A percentile compares a stretch with the other conserved stretches of the same genome.
phyloP scores from a whole-genome alignment of 2,113 vertebrate species.

The Aviceda subcristata region DNA sequence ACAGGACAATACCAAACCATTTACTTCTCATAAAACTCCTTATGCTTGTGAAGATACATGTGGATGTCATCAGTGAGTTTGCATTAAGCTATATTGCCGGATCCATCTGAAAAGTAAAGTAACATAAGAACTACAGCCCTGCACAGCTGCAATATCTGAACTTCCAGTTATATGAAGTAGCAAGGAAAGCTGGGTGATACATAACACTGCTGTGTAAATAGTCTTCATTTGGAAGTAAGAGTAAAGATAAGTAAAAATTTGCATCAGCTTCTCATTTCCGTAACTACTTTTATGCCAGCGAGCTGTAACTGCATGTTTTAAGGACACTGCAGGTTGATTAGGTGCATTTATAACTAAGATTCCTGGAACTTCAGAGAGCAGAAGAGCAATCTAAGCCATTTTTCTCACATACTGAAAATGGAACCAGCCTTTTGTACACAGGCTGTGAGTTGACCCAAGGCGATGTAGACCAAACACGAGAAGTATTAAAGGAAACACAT shows the following conservation, averaged over 20 bases:
- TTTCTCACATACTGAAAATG: background rate
- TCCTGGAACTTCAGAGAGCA: background rate
- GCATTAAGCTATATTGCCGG: background rate
- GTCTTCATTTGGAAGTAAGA: background rate
- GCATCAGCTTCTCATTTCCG: background rate
- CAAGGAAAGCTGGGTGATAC: background rate
- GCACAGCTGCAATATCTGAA: background rate
- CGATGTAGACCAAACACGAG: accelerated
- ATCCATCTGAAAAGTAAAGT: background rate
- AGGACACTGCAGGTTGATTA: background rate
- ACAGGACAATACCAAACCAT: background rate
- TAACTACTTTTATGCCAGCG: background rate
- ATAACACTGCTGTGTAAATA: background rate
- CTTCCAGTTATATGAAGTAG: background rate
- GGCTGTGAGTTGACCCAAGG: background rate
- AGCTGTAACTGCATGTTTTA: background rate
- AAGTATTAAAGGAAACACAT: background rate
- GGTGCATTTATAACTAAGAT: background rate
- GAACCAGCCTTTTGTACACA: background rate
- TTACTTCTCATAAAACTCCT: background rate
- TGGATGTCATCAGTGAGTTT: background rate
- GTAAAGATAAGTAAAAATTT: background rate
- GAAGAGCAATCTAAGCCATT: background rate
- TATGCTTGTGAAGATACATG: background rate
- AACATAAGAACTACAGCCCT: background rate